A percentile compares a stretch with the other conserved stretches of the same genome.
These are phyloP conservation scores for Leuciscus idus DNA, from an alignment of 2,113 vertebrate species.

Conservation along the genomic window DNA sequence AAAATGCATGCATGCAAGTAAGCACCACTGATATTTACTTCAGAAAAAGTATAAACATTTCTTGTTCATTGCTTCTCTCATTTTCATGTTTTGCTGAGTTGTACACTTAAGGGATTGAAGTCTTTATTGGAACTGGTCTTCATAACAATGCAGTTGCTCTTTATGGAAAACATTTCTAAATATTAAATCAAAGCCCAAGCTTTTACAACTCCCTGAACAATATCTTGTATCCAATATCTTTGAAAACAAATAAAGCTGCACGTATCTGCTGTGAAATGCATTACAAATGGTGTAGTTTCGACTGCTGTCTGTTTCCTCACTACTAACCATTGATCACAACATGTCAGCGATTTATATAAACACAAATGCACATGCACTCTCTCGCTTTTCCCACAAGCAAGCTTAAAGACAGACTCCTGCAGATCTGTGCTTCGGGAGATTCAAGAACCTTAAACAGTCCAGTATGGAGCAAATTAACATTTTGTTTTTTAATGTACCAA, in stretches of 20 bases:
- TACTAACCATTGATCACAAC: slow-evolving; percentile 16
- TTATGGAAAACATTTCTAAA: slow-evolving; percentile 47
- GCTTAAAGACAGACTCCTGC: neutral
- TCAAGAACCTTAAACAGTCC: neutral
- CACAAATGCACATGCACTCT: neutral
- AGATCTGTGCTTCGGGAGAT: neutral
- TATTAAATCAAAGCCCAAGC: slow-evolving; percentile 45
- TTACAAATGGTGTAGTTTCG: slow-evolving; percentile 4
- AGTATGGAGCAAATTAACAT: neutral
- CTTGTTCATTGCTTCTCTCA: neutral
- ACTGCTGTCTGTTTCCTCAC: slow-evolving; percentile 13
- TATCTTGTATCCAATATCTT: slow-evolving; percentile 35
- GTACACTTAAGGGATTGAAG: slow-evolving; percentile 31
- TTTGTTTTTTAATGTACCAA: neutral
- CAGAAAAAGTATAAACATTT: neutral
- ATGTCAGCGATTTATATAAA: neutral
- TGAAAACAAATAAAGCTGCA: slow-evolving; percentile 28
- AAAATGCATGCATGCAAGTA: neutral
- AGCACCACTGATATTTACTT: neutral
- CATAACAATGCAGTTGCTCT: slow-evolving; percentile 27
- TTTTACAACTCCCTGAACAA: slow-evolving; percentile 21
- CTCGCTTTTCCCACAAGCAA: neutral
- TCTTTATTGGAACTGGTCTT: slow-evolving; percentile 16
- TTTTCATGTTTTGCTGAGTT: neutral
- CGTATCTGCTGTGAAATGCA: slow-evolving; percentile 22